A percentile compares a stretch with the other conserved stretches of the same genome.
These are phyloP conservation scores for Onthophagus taurus DNA, from an alignment of 1,140 invertebrate species.

Conservation along the genomic window DNA sequence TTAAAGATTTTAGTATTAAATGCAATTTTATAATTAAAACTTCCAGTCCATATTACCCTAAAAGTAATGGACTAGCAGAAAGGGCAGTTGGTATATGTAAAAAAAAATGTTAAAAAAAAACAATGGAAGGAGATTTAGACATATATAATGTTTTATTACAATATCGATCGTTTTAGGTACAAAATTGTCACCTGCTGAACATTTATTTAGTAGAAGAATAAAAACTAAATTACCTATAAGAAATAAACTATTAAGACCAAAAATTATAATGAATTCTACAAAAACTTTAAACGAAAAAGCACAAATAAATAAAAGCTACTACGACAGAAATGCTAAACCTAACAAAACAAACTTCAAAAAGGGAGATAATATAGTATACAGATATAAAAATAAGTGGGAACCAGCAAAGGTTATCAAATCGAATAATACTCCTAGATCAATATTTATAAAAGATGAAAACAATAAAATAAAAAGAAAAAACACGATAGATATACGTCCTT, in stretches of 20 bases:
- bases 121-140: slow-evolving; percentile 8
- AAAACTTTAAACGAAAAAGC: slow-evolving; percentile 1
- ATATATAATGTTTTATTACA: slow-evolving; percentile 1
- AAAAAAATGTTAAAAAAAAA: slow-evolving; percentile 28
- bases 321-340: too few species aligned
- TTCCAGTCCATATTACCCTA: slow-evolving; percentile 25
- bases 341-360: too few species aligned
- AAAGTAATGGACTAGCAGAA: slow-evolving; percentile 26
- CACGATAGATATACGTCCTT: too few species aligned
- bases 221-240: slow-evolving; percentile 2
- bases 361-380: too few species aligned
- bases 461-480: too few species aligned
- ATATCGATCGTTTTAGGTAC: slow-evolving; percentile 4
- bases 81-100: slow-evolving; percentile 23
- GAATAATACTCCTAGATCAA: too few species aligned
- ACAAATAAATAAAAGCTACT: slow-evolving; percentile 2
- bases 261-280: neutral
- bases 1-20: slow-evolving; percentile 23
- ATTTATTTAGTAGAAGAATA: slow-evolving; percentile 5
- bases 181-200: slow-evolving; percentile 5
- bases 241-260: neutral
- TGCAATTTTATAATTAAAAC: slow-evolving; percentile 24
- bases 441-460: too few species aligned
- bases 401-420: too few species aligned
- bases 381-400: too few species aligned